These are phyloP conservation scores for Nephila pilipes DNA, from an alignment of 1,140 invertebrate genomes.

Conservation along the genomic window DNA sequence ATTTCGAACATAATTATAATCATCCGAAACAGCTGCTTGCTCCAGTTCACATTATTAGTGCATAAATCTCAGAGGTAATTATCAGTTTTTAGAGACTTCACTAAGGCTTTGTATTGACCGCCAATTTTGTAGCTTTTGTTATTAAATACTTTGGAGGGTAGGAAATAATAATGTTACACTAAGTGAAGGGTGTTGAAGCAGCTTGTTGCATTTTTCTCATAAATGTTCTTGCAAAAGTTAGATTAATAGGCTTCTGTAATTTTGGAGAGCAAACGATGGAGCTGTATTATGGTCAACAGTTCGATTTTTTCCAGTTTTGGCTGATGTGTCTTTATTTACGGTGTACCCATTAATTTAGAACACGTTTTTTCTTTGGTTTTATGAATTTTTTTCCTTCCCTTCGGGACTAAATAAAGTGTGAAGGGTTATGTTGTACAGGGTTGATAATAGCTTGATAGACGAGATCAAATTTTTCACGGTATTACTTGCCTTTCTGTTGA, in stretches of 20 bases:
- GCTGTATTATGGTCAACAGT: background rate
- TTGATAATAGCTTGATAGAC: constrained; percentile 18
- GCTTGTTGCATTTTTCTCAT: constrained; percentile 73
- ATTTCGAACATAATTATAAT: constrained; percentile 74
- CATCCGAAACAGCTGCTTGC: constrained; percentile 67
- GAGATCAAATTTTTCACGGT: constrained; percentile 2
- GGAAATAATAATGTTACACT: constrained; percentile 65
- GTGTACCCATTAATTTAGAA: background rate
- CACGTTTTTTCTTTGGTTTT: background rate
- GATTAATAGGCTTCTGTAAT: constrained; percentile 55
- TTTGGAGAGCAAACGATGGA: background rate
- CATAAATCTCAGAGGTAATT: constrained; percentile 69
- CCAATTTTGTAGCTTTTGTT: constrained; percentile 60
- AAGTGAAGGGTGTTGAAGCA: constrained; percentile 64
- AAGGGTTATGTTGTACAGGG: background rate
- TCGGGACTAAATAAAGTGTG: background rate
- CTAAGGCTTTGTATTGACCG: constrained; percentile 28
- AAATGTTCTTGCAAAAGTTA: constrained; percentile 49
- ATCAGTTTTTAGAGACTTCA: constrained; percentile 61
- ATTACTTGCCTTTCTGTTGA: background rate
- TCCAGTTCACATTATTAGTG: constrained; percentile 55
- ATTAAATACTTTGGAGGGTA: constrained; percentile 63
- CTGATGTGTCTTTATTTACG: background rate
- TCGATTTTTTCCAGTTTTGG: background rate
- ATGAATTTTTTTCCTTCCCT: background rate